These are phyloP conservation scores for Dascyllus trimaculatus DNA, from an alignment of 2,113 vertebrate species.

Conservation along the genomic window DNA sequence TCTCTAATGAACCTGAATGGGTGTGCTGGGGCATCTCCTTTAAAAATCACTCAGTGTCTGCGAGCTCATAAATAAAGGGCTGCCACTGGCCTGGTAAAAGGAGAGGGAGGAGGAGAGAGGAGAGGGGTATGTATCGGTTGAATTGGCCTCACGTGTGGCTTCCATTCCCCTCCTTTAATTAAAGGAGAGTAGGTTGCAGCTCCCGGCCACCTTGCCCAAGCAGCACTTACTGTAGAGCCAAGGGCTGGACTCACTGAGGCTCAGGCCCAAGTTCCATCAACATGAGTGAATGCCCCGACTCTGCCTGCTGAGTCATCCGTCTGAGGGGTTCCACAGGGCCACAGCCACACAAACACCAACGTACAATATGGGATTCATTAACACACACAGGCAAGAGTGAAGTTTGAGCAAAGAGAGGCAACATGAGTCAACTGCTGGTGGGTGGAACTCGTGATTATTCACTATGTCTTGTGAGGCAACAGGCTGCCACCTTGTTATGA, in stretches of 20 bases:
- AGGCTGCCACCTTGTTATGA: neutral
- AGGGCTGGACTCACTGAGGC: slow-evolving; percentile 55
- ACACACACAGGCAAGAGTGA: slow-evolving; percentile 5
- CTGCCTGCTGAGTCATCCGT: slow-evolving; percentile 78
- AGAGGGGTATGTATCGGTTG: slow-evolving; percentile 15
- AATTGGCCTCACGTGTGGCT: slow-evolving; percentile 42
- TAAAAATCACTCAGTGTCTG: slow-evolving; percentile 36
- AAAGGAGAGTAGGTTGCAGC: slow-evolving; percentile 64
- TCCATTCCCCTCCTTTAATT: slow-evolving; percentile 67
- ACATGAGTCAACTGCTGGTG: neutral
- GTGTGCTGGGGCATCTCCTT: slow-evolving; percentile 23
- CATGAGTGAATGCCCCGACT: slow-evolving; percentile 65
- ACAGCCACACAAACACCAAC: slow-evolving; percentile 13
- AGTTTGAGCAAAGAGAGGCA: neutral
- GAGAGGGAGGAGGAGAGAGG: neutral
- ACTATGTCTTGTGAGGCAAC: neutral
- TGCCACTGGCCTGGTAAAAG: neutral
- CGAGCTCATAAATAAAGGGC: slow-evolving; percentile 53
- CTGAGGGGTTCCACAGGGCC: slow-evolving; percentile 65
- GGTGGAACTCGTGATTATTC: neutral
- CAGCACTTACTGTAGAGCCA: slow-evolving; percentile 57
- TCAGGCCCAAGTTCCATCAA: slow-evolving; percentile 68
- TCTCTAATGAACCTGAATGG: slow-evolving; percentile 34
- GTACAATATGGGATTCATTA: slow-evolving; percentile 10
- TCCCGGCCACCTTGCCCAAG: slow-evolving; percentile 52